phyloP scores from a whole-genome alignment of 1,140 invertebrate species.

The Ceratina japonica region DNA sequence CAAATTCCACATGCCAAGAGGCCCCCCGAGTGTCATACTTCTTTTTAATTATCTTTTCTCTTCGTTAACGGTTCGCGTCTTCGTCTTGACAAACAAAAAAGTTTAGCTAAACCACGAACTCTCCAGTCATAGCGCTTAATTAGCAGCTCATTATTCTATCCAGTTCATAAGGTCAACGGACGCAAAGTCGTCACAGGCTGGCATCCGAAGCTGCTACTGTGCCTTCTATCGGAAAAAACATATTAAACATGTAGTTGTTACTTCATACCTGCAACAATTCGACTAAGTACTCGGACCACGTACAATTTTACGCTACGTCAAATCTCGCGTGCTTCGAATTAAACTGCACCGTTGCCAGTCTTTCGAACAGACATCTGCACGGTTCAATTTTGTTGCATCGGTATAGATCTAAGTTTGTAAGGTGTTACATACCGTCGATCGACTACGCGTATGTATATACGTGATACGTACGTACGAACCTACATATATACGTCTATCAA shows the following conservation, averaged over 20 bases:
- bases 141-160: constrained; percentile 56
- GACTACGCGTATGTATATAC: constrained; percentile 11
- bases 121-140: constrained; percentile 57
- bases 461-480: background rate
- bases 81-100: constrained; percentile 53
- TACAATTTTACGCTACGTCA: background rate
- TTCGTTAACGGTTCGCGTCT: constrained; percentile 50
- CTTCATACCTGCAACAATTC: background rate
- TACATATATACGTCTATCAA: background rate
- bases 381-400: background rate
- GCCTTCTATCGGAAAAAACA: constrained; percentile 71
- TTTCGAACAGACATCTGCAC: background rate
- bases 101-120: constrained; percentile 71
- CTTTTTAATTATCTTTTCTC: background rate
- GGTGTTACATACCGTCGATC: constrained; percentile 12
- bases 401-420: constrained; percentile 5
- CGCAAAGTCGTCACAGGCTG: constrained; percentile 73
- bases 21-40: constrained; percentile 66
- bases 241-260: constrained; percentile 43
- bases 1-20: constrained; percentile 80
- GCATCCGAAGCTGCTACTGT: constrained; percentile 77
- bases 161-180: constrained; percentile 74
- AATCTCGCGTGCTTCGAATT: background rate
- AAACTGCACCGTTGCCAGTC: background rate
- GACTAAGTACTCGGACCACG: constrained; percentile 21